Conservation (phyloP, 2,797 vertebrate genomes). For the Parauchenoglanis ngamensis region DNA sequence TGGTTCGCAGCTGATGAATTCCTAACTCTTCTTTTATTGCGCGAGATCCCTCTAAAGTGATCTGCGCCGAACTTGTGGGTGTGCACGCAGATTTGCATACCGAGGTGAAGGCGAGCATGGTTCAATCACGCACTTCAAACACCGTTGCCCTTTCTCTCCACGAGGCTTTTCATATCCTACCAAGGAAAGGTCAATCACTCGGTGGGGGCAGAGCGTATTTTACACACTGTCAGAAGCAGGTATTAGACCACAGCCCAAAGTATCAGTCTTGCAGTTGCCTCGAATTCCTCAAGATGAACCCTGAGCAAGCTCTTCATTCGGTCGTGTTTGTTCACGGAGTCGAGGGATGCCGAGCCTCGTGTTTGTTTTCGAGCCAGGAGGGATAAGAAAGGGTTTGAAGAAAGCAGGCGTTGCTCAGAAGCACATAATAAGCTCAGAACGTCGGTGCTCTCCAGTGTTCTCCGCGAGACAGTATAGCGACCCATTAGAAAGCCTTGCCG, state of each 20-base stretch:
- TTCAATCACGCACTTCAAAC: conserved; percentile 48
- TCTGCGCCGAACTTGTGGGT: neutral
- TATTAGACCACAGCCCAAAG: conserved; percentile 8
- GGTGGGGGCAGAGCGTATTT: neutral
- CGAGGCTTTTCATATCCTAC: conserved; percentile 44
- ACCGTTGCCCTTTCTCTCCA: conserved; percentile 45
- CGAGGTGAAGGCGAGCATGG: conserved; percentile 16
- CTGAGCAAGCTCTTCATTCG: conserved; percentile 5
- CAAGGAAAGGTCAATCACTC: conserved; percentile 48
- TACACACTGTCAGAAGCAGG: neutral
- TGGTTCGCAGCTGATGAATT: conserved; percentile 38
- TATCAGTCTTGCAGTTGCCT: neutral
- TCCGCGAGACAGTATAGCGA: neutral
- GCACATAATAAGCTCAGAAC: conserved; percentile 34
- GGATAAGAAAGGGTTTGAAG: neutral
- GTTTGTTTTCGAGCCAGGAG: conserved; percentile 9
- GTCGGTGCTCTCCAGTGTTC: neutral
- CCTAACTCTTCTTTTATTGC: conserved; percentile 35
- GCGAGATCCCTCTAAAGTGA: conserved; percentile 41
- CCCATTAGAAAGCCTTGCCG: neutral
- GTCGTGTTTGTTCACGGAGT: conserved; percentile 36
- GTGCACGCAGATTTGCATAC: conserved; percentile 36
- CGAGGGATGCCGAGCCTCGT: conserved; percentile 4
- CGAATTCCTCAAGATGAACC: conserved; percentile 32
- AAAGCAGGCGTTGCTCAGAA: conserved; percentile 41